Evolutionary conservation across 2,113 vertebrate species (phyloP).

Genomic region (Protobothrops flavoviridis): DNA sequence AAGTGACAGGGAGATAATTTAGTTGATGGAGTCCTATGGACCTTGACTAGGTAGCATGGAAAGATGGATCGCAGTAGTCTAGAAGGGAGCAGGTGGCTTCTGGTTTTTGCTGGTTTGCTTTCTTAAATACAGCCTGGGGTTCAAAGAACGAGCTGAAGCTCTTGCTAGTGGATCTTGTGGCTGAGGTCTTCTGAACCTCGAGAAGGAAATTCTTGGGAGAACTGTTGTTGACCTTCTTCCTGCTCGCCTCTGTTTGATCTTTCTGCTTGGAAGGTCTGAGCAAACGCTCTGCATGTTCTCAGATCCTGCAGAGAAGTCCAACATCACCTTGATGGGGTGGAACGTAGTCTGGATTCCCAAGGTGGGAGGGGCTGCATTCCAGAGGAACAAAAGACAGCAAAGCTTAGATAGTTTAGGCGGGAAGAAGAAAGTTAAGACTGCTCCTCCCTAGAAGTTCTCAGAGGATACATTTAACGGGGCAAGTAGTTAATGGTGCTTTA

Average conservation of each 20-base stretch:
- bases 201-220: background rate
- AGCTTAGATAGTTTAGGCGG: background rate
- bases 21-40: slow-evolving; percentile 66
- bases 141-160: background rate
- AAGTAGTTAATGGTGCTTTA: background rate
- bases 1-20: slow-evolving; percentile 70
- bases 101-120: background rate
- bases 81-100: slow-evolving; percentile 49
- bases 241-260: background rate
- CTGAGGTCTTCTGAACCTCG: too few relatives aligned
- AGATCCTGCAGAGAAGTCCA: background rate
- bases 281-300: background rate
- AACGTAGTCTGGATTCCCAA: background rate
- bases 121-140: background rate
- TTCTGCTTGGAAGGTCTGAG: background rate
- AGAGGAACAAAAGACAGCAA: background rate
- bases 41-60: slow-evolving; percentile 52
- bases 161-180: too few relatives aligned
- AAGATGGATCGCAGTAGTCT: slow-evolving; percentile 54
- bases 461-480: background rate
- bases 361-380: background rate
- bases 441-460: background rate
- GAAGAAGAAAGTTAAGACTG: background rate
- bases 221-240: background rate
- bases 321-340: background rate